phyloP scores from a whole-genome alignment of 2,888 invertebrate genomes.

The Teinopalpus imperialis region DNA sequence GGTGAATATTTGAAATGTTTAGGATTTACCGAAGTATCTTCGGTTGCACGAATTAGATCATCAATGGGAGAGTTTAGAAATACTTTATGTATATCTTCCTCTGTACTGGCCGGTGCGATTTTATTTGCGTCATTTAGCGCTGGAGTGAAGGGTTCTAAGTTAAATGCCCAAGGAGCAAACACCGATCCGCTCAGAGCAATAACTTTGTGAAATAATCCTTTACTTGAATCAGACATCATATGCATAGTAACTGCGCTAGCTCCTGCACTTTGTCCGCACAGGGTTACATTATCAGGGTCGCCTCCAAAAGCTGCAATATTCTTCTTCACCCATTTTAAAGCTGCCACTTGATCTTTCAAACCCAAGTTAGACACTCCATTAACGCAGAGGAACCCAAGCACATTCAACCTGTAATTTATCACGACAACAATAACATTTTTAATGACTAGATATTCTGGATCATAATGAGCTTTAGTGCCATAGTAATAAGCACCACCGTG shows the following conservation, averaged over 20 bases:
- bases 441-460: slow-evolving; percentile 64
- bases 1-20: slow-evolving; percentile 67
- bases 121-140: slow-evolving; percentile 57
- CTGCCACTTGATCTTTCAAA: slow-evolving; percentile 67
- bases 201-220: slow-evolving; percentile 65
- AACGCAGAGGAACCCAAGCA: slow-evolving; percentile 64
- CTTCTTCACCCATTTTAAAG: slow-evolving; percentile 62
- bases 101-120: slow-evolving; percentile 41
- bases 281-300: slow-evolving; percentile 68
- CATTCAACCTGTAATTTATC: slow-evolving; percentile 65
- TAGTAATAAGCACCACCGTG: slow-evolving; percentile 72
- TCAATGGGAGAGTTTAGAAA: slow-evolving; percentile 45
- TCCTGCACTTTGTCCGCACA: slow-evolving; percentile 71
- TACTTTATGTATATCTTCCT: slow-evolving; percentile 46
- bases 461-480: slow-evolving; percentile 66
- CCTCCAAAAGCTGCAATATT: slow-evolving; percentile 69
- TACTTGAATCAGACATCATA: slow-evolving; percentile 54
- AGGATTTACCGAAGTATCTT: slow-evolving; percentile 53
- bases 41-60: slow-evolving; percentile 48
- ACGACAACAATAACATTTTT: slow-evolving; percentile 59
- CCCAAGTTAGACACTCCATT: slow-evolving; percentile 65
- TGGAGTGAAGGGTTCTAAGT: slow-evolving; percentile 47
- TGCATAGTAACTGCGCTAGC: slow-evolving; percentile 64
- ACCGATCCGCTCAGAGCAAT: slow-evolving; percentile 64
- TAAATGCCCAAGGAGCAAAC: slow-evolving; percentile 65